phyloP scores from a whole-genome alignment of 2,797 vertebrate species.

The Echiichthys vipera region DNA sequence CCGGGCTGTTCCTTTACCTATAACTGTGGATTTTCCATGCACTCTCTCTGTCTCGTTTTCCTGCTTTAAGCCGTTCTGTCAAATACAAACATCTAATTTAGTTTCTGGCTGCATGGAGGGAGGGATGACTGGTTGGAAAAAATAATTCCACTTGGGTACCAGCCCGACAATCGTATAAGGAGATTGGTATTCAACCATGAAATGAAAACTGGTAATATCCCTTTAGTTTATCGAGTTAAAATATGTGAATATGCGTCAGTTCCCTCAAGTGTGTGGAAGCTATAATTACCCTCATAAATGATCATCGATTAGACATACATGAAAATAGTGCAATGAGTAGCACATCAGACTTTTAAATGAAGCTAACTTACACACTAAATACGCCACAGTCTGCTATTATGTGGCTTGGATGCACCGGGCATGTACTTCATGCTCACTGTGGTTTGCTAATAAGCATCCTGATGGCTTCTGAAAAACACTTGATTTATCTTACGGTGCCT shows the following conservation, averaged over 20 bases:
- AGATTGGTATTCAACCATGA: constrained; percentile 80
- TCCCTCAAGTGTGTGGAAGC: constrained; percentile 57
- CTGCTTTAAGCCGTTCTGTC: constrained; percentile 72
- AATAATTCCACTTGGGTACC: constrained; percentile 77
- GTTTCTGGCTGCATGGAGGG: constrained; percentile 69
- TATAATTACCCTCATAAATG: constrained; percentile 66
- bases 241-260: constrained; percentile 62
- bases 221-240: constrained; percentile 70
- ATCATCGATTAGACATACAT: constrained; percentile 34
- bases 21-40: constrained; percentile 75
- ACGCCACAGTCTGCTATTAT: constrained; percentile 53
- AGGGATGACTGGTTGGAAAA: constrained; percentile 83
- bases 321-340: constrained; percentile 54
- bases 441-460: constrained; percentile 54
- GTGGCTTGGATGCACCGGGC: constrained; percentile 64
- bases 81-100: constrained; percentile 85
- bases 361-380: constrained; percentile 57
- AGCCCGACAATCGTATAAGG: constrained; percentile 74
- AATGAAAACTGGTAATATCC: constrained; percentile 77
- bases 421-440: constrained; percentile 46
- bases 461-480: constrained; percentile 52
- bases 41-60: constrained; percentile 29
- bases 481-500: constrained; percentile 51
- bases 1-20: constrained; percentile 59
- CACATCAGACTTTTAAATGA: constrained; percentile 56